These are phyloP conservation scores for Archilochus colubris DNA, from an alignment of 2,113 vertebrate species.

Conservation along the genomic window DNA sequence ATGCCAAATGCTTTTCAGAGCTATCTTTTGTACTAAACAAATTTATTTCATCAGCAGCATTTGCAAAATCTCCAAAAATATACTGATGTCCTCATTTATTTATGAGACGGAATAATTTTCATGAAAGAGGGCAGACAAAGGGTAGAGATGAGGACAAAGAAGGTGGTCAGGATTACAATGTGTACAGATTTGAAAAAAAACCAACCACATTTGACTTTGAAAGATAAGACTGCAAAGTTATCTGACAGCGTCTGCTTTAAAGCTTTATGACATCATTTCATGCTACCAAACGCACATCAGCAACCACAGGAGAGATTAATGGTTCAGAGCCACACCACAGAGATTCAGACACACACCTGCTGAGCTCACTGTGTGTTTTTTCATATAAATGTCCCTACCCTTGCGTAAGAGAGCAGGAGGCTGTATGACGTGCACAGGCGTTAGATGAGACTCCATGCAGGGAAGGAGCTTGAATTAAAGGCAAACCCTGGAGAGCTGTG, in stretches of 20 bases:
- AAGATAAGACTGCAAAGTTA: background rate
- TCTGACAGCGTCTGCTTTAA: background rate
- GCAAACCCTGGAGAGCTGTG: background rate
- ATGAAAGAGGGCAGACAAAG: background rate
- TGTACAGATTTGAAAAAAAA: background rate
- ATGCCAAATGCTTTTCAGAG: background rate
- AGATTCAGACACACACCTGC: background rate
- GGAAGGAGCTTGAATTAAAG: background rate
- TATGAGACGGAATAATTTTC: background rate
- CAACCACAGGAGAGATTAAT: background rate
- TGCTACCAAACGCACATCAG: background rate
- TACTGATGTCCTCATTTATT: background rate
- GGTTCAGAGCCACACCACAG: background rate
- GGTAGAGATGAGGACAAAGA: background rate
- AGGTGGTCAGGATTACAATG: background rate
- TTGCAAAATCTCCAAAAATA: slow-evolving; percentile 12
- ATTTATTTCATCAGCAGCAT: background rate
- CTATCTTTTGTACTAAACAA: background rate
- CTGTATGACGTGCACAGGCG: accelerated
- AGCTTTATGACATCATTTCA: background rate
- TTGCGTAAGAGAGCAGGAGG: accelerated
- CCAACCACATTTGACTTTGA: background rate
- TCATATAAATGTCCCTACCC: background rate
- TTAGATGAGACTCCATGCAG: background rate
- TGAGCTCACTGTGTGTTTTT: background rate